phyloP scores from a whole-genome alignment of 2,797 vertebrate genomes.

The Florisuga fusca region DNA sequence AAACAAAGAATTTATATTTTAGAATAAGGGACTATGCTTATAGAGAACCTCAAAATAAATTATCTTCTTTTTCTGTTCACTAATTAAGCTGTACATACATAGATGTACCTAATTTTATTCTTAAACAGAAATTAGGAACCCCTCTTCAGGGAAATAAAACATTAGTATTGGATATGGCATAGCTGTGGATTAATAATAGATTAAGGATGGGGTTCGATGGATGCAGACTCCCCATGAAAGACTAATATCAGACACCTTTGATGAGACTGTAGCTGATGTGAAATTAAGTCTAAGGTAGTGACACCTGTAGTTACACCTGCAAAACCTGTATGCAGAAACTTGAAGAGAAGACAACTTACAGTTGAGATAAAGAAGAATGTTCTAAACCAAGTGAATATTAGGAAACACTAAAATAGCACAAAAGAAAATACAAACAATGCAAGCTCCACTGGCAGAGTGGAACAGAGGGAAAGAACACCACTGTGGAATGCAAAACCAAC shows the following conservation, averaged over 20 bases:
- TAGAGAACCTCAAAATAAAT: not conserved
- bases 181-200: not conserved
- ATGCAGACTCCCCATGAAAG: not conserved
- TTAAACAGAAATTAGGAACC: not conserved
- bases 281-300: not conserved
- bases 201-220: not conserved
- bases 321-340: not conserved
- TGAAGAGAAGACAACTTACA: not conserved
- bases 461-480: not conserved
- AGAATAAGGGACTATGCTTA: not conserved
- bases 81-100: not conserved
- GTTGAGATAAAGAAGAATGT: not conserved
- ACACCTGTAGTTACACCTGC: not conserved
- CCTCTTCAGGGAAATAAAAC: not conserved
- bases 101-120: not conserved
- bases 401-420: not conserved
- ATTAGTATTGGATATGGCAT: not conserved
- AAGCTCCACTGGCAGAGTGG: not conserved
- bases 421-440: not conserved
- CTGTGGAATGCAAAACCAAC: not conserved
- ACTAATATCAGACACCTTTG: not conserved
- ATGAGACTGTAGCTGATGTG: not conserved
- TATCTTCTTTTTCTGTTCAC: not conserved
- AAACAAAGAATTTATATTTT: not conserved
- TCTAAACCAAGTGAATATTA: not conserved